Percentiles rank a stretch among this genome's conserved stretches.
Conservation (phyloP, 2,113 vertebrate genomes). For the Engraulis encrasicolus region DNA sequence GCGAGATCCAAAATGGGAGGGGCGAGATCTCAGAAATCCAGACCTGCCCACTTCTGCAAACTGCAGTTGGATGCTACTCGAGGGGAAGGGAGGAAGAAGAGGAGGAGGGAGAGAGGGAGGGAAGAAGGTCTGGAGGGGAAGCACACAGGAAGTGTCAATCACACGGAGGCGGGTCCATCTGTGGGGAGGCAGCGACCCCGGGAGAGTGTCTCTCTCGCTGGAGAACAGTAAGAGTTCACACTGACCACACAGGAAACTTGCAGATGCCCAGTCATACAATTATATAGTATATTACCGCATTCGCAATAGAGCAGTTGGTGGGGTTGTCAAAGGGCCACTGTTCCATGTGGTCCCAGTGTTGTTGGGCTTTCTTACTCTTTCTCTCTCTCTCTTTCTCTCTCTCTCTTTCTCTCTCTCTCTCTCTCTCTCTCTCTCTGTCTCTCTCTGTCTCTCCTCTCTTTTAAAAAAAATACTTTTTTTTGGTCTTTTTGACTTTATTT, state of each 20-base stretch:
- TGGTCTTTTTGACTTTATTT: too few species aligned
- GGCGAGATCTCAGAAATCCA: too few species aligned
- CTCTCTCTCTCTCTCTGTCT: too few species aligned
- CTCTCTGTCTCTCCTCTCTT: constrained; percentile 17
- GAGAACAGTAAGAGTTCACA: constrained; percentile 7
- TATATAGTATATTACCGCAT: background rate
- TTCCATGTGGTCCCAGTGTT: background rate
- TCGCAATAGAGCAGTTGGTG: background rate
- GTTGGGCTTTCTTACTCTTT: constrained; percentile 1
- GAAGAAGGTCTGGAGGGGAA: background rate
- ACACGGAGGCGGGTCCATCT: constrained; percentile 1
- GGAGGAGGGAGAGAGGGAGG: too few species aligned
- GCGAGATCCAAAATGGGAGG: too few species aligned
- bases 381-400: constrained; percentile 23
- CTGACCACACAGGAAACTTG: background rate
- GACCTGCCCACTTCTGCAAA: too few species aligned
- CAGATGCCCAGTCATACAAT: background rate
- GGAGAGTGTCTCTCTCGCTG: background rate
- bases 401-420: too few species aligned
- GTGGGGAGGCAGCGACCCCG: background rate
- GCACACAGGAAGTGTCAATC: constrained; percentile 22
- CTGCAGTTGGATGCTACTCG: too few species aligned
- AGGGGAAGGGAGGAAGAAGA: too few species aligned
- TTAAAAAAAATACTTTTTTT: constrained; percentile 25
- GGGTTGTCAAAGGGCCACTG: background rate